A percentile compares a stretch with the other conserved stretches of the same genome.
Conservation (phyloP, 2,113 vertebrate species). For the Centrocercus urophasianus region DNA sequence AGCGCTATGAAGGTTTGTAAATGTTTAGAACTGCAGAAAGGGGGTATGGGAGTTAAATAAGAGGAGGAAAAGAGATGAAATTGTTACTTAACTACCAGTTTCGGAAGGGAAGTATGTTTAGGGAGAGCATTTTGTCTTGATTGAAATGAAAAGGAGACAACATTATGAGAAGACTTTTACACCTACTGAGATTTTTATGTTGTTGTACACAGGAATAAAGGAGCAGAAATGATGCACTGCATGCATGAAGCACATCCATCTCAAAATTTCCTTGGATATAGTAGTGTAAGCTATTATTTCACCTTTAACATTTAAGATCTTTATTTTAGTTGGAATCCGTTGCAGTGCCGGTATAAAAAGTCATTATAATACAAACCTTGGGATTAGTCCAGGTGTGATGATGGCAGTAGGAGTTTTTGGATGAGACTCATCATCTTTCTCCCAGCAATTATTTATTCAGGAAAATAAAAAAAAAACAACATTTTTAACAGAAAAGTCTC, state of each 20-base stretch:
- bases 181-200: conserved; percentile 48
- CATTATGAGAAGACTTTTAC: conserved; percentile 55
- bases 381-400: conserved; percentile 17
- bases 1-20: background rate
- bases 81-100: conserved; percentile 22
- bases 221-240: conserved; percentile 11
- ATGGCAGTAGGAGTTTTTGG: conserved; percentile 26
- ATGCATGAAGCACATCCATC: conserved; percentile 37
- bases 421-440: background rate
- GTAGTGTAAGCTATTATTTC: conserved; percentile 38
- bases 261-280: conserved; percentile 18
- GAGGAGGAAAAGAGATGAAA: background rate
- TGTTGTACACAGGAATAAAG: conserved; percentile 49
- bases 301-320: conserved; percentile 59
- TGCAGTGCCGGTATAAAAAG: conserved; percentile 2
- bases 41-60: background rate
- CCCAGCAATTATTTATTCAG: conserved; percentile 44
- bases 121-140: conserved; percentile 53
- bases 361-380: conserved; percentile 28
- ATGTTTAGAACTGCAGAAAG: background rate
- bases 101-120: conserved; percentile 45
- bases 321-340: conserved; percentile 19
- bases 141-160: conserved; percentile 46
- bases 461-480: background rate
- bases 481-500: background rate